Evolutionary conservation across 2,113 vertebrate species (phyloP), one percentile per base, ranked within the genome.

Genomic region (Petrocephalus microphthalmus): DNA sequence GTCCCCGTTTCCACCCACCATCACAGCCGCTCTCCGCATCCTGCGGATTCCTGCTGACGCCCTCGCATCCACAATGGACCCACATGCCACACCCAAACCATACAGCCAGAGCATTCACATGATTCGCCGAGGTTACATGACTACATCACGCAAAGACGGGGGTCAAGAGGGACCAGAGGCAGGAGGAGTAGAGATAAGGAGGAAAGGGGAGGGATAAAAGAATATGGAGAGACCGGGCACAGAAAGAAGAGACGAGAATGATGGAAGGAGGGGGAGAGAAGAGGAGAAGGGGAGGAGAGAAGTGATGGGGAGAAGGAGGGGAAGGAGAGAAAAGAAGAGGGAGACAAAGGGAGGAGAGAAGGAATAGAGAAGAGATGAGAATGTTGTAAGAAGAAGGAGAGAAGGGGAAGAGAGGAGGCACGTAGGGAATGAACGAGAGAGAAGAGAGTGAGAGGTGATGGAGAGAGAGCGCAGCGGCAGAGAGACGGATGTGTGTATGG

Each of bases 401-500:
- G 25, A 29, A 20, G 7, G 0, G 7, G 83, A 88, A 42, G 20
- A 54, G 29, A 15, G 37, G n/a, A 22, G 56, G 15, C 42, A 42
- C 42, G 45, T 37, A 86, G 7, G 33, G 6, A 20, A 20, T 45
- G 37, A 17, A 20, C 8, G 81, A 84, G 81, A 22, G 81, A 83
- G 82, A n/a, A 29, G 33, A 84, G 45, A 84, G 3, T 51, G 82
- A 84, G n/a, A 84, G 85, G 52, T 29, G 42, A 29, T 37, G 11
- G 19, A 60, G 13, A 47, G 45, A 51, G 90, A 90, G 83, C 56
- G 19, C 1, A 81, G 49, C 45, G 89, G 42, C 22, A 64, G 52
- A 81, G 86, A 78, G 86, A 89, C 57, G 85, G 89, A 89, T 86
- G 89, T 89, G 83, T 22, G 15, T 57, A 78, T 53, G 7, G 17